Evolutionary conservation across 53 echinoderm and acorn worm species (phyloP).

Genomic region (Echinarachnius parma): DNA sequence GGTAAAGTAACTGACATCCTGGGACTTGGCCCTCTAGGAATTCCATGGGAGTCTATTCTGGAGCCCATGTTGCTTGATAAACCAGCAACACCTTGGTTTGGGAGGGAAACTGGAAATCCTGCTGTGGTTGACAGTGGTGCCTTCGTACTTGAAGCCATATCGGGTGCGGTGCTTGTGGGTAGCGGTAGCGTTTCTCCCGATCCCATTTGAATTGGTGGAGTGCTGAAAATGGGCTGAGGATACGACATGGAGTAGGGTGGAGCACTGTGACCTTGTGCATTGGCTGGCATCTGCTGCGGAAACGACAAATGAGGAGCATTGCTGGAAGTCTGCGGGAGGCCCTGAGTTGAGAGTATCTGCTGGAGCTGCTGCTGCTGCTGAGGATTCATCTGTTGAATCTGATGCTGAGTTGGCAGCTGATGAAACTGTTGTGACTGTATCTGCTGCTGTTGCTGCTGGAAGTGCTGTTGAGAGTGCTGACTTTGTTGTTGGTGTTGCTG

Average conservation of each 20-base stretch:
- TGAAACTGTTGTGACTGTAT: neutral
- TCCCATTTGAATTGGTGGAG: slow-evolving; percentile 42
- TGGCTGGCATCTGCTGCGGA: slow-evolving; percentile 9
- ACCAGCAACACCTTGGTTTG: slow-evolving; percentile 13
- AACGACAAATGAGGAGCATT: slow-evolving; percentile 11
- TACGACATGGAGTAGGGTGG: slow-evolving; percentile 41
- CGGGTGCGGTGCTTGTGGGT: slow-evolving; percentile 7
- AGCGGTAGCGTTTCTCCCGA: neutral
- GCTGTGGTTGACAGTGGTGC: slow-evolving; percentile 27
- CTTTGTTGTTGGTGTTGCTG: slow-evolving; percentile 33
- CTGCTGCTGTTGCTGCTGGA: slow-evolving; percentile 22
- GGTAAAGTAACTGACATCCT: slow-evolving; percentile 20
- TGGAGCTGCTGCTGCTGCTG: slow-evolving; percentile 43
- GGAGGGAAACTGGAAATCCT: slow-evolving; percentile 41
- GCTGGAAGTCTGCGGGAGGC: neutral
- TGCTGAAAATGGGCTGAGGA: slow-evolving; percentile 42
- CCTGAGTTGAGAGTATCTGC: slow-evolving; percentile 15
- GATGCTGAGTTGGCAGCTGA: slow-evolving; percentile 13
- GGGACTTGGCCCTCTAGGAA: slow-evolving; percentile 34
- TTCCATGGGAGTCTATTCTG: slow-evolving; percentile 3
- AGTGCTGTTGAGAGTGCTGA: slow-evolving; percentile 33
- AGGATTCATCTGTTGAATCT: slow-evolving; percentile 33
- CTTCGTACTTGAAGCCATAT: neutral
- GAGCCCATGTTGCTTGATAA: slow-evolving; percentile 1
- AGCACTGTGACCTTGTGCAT: slow-evolving; percentile 11